Evolutionary conservation across 2,113 vertebrate species (phyloP).

Genomic region (Cygnus buccinator): DNA sequence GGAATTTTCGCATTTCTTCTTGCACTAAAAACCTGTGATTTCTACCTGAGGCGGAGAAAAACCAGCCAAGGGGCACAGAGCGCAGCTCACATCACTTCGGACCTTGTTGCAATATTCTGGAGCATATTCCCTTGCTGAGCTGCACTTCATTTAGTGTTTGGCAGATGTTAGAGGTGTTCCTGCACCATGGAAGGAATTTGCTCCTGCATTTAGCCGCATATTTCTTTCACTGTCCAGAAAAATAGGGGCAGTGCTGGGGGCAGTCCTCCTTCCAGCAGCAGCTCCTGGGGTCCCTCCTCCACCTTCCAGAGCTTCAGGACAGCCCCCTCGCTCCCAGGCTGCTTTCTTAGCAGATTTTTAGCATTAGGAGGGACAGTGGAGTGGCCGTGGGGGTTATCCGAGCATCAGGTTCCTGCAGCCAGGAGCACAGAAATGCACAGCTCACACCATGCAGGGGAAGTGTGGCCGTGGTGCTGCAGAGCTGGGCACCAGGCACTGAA

Average conservation of each 20-base stretch:
- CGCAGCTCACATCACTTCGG: rapidly evolving
- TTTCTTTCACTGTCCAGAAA: background rate
- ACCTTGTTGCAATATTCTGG: background rate
- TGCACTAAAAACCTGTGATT: background rate
- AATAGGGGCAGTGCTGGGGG: background rate
- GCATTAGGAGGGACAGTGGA: background rate
- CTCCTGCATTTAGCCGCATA: background rate
- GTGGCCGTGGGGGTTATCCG: background rate
- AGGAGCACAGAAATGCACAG: rapidly evolving
- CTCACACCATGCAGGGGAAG: rapidly evolving
- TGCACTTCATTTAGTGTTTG: rapidly evolving
- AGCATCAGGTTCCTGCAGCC: background rate
- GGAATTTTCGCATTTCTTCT: background rate
- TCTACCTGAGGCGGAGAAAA: background rate
- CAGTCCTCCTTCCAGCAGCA: no score
- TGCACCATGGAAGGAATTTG: background rate
- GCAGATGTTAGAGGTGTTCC: background rate
- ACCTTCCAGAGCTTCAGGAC: background rate
- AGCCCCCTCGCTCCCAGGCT: background rate
- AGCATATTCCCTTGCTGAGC: background rate
- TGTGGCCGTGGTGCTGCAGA: background rate
- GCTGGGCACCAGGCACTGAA: background rate
- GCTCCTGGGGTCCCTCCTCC: background rate
- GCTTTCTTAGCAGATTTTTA: background rate
- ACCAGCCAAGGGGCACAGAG: background rate